Evolutionary conservation across 2,113 vertebrate genomes (phyloP).

Genomic region (Cyanoderma ruficeps): DNA sequence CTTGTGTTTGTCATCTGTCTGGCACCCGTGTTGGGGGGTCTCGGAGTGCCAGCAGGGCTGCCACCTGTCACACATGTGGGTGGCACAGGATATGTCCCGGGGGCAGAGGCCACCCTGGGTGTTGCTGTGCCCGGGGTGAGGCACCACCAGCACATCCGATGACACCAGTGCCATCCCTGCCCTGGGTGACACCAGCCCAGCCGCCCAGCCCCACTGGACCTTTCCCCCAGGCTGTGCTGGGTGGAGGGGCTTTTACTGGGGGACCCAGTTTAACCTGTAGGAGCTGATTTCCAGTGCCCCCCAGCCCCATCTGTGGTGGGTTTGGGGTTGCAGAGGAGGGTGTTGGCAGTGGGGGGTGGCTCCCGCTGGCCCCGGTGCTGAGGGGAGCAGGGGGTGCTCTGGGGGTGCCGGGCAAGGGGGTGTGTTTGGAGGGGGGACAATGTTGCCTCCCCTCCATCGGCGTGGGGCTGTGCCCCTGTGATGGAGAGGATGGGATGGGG

Average conservation of each 20-base stretch:
- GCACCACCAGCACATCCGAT: not conserved
- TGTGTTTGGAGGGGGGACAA: not conserved
- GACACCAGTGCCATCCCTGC: not conserved
- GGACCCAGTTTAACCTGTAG: not conserved
- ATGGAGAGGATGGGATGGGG: not conserved
- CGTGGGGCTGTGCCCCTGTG: not conserved
- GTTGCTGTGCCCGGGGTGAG: not conserved
- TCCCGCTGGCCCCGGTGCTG: not conserved
- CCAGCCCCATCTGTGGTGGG: not conserved
- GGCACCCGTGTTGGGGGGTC: rapidly evolving
- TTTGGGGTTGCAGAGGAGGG: not conserved
- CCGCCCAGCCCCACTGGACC: not conserved
- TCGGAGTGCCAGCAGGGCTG: not conserved
- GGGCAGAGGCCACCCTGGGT: not conserved
- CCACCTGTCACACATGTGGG: not conserved
- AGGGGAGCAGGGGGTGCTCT: not conserved
- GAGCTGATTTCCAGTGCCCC: not conserved
- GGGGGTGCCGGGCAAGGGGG: not conserved
- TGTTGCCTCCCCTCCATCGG: not conserved
- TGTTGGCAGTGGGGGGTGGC: not conserved
- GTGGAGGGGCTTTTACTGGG: not conserved
- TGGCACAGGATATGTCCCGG: not conserved
- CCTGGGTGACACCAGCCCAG: not conserved
- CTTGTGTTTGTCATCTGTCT: not conserved
- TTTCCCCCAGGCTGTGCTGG: not conserved